These are phyloP conservation scores for Chitala chitala DNA, from an alignment of 2,113 vertebrate genomes.

Conservation along the genomic window DNA sequence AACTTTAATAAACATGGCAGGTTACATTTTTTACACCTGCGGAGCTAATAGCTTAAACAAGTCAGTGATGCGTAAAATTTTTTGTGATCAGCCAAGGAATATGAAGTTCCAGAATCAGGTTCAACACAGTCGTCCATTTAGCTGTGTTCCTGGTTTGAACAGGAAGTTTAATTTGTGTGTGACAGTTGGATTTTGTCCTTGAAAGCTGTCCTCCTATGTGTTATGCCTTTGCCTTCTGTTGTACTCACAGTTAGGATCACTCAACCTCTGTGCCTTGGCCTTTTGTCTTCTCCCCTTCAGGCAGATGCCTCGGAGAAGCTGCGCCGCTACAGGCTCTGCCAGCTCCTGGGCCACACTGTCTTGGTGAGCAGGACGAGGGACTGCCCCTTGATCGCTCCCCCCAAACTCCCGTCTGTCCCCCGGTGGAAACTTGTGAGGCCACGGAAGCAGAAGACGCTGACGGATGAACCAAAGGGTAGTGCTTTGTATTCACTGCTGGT, in stretches of 20 bases:
- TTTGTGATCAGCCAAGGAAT: no score
- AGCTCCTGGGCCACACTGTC: conserved; percentile 72
- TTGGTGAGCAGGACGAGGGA: conserved; percentile 72
- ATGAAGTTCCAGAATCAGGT: no score
- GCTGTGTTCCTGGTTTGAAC: no score
- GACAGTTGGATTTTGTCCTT: no score
- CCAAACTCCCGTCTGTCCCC: conserved; percentile 57
- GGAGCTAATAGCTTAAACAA: no score
- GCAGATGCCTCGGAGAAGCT: conserved; percentile 73
- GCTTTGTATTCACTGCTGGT: no score
- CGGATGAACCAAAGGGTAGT: conserved; percentile 76
- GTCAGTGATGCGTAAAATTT: no score
- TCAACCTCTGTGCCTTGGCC: conserved; percentile 40
- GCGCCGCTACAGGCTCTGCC: conserved; percentile 72
- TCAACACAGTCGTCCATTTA: no score
- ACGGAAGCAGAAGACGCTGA: conserved; percentile 60
- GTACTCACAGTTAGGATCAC: conserved; percentile 38
- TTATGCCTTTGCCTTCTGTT: background rate
- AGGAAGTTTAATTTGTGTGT: background rate
- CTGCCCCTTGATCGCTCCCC: conserved; percentile 62
- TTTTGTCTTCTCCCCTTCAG: conserved; percentile 54
- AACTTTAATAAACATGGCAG: no score
- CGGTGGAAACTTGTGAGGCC: conserved; percentile 78
- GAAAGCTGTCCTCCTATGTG: background rate
- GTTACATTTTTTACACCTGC: no score